Evolutionary conservation across 2,888 invertebrate species (phyloP), one percentile per base, ranked within the genome.

Genomic region (Liodrosophila aerea): DNA sequence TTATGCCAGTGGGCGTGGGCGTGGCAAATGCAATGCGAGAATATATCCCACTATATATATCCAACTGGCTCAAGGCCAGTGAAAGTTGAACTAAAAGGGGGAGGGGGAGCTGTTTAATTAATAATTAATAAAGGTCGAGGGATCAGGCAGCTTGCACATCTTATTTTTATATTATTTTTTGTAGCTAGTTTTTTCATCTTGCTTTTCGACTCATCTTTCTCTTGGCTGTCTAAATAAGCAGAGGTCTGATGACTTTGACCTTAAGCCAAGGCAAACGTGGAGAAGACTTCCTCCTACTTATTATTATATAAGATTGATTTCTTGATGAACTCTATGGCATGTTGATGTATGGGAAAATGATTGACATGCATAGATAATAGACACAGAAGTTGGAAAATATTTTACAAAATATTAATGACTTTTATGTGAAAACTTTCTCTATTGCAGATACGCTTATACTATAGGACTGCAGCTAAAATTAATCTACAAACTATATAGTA

Each of bases 221-320:
- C 22, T 22, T n/a, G 11, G 13, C n/a, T 44, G 11, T 13, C 9
- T 18, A 54, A 53, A 46, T 45, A 39, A 11, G 18, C 36, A 29
- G 43, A 29, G 64, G 69, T 76, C 57, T 65, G 47, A 77, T 73
- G 62, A 44, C 45, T 69, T 70, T 77, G 65, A 81, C 77, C 75
- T 53, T 27, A 12, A 27, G 18, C 46, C 34, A 15, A 18, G 56
- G 53, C 31, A 12, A 34, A 43, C 8, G 49, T 58, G 50, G 29
- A 56, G 16, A 40, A 9, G 40, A 50, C 53, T 50, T 36, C 18
- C 22, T 13, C 15, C 22, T 7, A 13, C 3, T 8, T n/a, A 37
- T 22, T 22, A 37, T 15, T 5, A 15, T n/a, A 15, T 13, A 8
- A 57, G 76, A 67, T 76, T 64, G 64, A 64, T 64, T 52, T 49